Percentiles rank a stretch among this genome's conserved stretches.
Evolutionary conservation across 2,113 vertebrate species (phyloP).

Genomic region (Leptocoma aspasia): DNA sequence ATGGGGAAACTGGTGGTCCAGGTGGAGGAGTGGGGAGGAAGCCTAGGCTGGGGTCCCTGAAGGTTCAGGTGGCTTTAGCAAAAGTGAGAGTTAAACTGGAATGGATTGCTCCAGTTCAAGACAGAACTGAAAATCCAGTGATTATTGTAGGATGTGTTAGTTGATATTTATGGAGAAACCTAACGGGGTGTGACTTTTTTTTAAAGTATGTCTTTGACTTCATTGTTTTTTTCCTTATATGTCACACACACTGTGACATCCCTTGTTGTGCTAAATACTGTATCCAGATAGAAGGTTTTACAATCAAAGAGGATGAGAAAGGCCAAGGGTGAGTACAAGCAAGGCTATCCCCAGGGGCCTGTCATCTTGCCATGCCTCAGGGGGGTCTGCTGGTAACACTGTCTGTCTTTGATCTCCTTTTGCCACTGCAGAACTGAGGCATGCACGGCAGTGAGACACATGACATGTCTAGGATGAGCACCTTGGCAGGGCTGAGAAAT

Average conservation of each 20-base stretch:
- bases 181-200: background rate
- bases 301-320: background rate
- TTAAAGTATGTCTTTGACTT: background rate
- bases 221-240: background rate
- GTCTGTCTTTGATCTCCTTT: background rate
- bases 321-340: background rate
- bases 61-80: background rate
- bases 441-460: background rate
- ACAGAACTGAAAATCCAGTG: background rate
- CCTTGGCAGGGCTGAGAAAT: background rate
- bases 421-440: background rate
- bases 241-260: background rate
- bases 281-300: background rate
- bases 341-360: background rate
- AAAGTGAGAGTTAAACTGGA: background rate
- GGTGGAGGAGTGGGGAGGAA: background rate
- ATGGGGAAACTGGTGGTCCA: background rate
- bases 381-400: background rate
- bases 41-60: rapidly evolving
- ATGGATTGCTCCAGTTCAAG: background rate
- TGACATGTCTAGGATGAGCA: background rate
- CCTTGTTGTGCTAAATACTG: background rate
- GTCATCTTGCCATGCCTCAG: background rate
- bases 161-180: background rate
- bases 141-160: background rate